Base-by-base conservation (phyloP, 2,113 vertebrate species). In the Globicephala melas region DNA sequence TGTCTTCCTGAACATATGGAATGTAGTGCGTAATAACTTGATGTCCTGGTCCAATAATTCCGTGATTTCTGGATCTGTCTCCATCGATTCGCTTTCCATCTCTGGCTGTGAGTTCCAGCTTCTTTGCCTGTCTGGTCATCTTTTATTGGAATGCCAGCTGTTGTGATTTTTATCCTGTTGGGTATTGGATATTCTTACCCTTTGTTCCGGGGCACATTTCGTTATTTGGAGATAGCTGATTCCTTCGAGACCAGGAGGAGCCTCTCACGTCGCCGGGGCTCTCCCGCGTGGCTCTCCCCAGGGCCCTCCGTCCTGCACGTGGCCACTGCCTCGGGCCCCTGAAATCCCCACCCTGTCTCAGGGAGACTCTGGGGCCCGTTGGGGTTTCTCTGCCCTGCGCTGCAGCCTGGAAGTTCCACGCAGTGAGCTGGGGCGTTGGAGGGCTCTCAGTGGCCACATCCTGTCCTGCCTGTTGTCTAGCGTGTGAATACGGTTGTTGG, bases 401-500 rank as follows among this genome's bases (percentile, higher is more conserved):
- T 9, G 17, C 8, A 2, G 6, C 70, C 62, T 60, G 33, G 50
- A 18, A 20, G 44, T 1, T 5, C 10, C 2, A 1, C 36, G 1
- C 8, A 5, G 33, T 11, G 36, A 65, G 28, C 41, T 0, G 26
- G 50, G 55, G 8, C 1, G 12, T 21, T 23, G 53, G 26, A 7
- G 12, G 31, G 38, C 63, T 9, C 11, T 6, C 1, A 3, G 25
- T 5, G 26, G 5, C 26, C 55, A 20, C 36, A 5, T 63, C 31
- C 38, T 8, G 11, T 2, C 21, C 8, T 1, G 10, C 44, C 31
- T 28, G 1, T 13, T 0, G 2, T 55, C 44, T 13, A 0, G 60
- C 8, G 17, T 10, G 0, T 31, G 44, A n/a, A 11, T 0, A 5
- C 8, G 23, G 79, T 12, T 1, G 74, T n/a, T 33, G 47, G 17